Evolutionary conservation across 2,113 vertebrate genomes (phyloP).

Genomic region (Tiliqua scincoides): DNA sequence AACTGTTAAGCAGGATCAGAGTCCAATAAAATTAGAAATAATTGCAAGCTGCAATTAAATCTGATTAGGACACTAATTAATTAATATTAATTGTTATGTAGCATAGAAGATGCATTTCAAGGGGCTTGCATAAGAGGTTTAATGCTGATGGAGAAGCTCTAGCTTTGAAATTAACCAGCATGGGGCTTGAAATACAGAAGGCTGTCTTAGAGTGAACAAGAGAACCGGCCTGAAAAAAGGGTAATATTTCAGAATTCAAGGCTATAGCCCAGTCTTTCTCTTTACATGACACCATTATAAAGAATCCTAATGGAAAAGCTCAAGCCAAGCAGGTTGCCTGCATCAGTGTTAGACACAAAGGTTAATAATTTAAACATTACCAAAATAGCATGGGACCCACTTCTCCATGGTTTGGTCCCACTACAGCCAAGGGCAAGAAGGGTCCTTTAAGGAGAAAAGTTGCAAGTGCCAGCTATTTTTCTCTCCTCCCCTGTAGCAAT

Average conservation of each 20-base stretch:
- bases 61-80: constrained; percentile 8
- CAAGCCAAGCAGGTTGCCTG: background rate
- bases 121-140: background rate
- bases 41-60: background rate
- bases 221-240: background rate
- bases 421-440: too few relatives aligned
- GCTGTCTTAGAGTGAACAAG: background rate
- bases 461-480: too few relatives aligned
- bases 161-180: background rate
- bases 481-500: too few relatives aligned
- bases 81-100: background rate
- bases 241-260: background rate
- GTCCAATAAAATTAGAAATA: background rate
- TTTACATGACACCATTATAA: background rate
- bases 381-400: too few relatives aligned
- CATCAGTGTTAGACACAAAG: background rate
- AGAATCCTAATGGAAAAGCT: background rate
- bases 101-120: background rate
- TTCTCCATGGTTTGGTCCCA: too few relatives aligned
- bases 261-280: background rate
- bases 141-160: background rate
- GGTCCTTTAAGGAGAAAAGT: too few relatives aligned
- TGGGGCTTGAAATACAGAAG: background rate
- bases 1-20: background rate
- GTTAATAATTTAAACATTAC: background rate